Evolutionary conservation across 2,888 invertebrate species (phyloP).

Genomic region (Marasmarcha lunaedactyla): DNA sequence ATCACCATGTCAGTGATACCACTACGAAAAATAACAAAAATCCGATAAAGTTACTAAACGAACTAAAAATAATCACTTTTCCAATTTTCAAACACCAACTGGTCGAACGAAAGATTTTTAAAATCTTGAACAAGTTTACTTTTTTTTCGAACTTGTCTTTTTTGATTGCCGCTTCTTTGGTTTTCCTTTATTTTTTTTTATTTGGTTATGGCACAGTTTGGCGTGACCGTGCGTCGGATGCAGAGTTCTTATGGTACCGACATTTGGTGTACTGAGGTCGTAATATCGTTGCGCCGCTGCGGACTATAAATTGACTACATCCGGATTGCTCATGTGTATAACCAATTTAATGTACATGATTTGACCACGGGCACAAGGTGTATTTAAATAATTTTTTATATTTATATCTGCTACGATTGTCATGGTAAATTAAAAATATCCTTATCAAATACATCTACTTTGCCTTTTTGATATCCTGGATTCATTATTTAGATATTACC

Average conservation of each 20-base stretch:
- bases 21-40: constrained; percentile 17
- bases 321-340: constrained; percentile 64
- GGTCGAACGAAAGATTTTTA: no score
- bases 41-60: no score
- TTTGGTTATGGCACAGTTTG: neutral
- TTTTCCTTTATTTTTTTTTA: neutral
- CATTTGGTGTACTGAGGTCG: neutral
- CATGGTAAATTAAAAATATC: no score
- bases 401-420: no score
- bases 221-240: no score
- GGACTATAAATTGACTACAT: constrained; percentile 61
- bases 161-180: no score
- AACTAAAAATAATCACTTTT: no score
- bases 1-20: constrained; percentile 64
- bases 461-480: neutral
- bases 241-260: neutral
- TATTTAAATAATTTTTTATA: neutral
- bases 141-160: no score
- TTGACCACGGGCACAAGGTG: constrained; percentile 38
- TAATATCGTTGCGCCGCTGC: constrained; percentile 21
- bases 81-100: no score
- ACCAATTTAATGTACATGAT: constrained; percentile 61
- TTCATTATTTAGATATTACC: no score
- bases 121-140: no score
- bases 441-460: no score